Evolutionary conservation across 1,140 invertebrate species (phyloP).

Genomic region (Megalonaias nervosa): DNA sequence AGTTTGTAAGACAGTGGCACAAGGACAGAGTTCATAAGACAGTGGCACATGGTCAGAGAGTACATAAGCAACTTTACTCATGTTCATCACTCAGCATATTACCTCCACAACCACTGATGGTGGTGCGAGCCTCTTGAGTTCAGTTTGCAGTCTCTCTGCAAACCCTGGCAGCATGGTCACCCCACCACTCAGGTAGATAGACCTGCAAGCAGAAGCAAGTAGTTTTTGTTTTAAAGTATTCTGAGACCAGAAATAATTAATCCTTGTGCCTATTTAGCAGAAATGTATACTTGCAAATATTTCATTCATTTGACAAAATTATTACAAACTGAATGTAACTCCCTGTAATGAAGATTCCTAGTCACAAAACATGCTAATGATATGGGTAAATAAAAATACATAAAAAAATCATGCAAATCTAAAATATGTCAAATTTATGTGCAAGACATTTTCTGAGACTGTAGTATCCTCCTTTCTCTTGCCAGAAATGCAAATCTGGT

Average conservation of each 20-base stretch:
- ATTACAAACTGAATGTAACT: neutral
- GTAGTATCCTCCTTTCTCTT: too few species aligned
- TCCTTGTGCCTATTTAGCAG: neutral
- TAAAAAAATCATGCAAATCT: too few species aligned
- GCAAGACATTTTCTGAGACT: too few species aligned
- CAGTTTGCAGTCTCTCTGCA: conserved; percentile 75
- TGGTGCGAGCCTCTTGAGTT: conserved; percentile 76
- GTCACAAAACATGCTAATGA: neutral
- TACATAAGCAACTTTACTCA: neutral
- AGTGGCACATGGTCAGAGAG: too few species aligned
- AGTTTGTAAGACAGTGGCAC: too few species aligned
- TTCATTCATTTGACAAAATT: neutral
- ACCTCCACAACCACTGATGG: conserved; percentile 77
- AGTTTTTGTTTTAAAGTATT: neutral
- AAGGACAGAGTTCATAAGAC: too few species aligned
- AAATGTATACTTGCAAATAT: neutral
- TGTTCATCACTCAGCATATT: conserved; percentile 17
- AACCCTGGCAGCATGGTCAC: conserved; percentile 77
- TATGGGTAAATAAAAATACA: neutral
- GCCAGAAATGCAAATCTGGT: too few species aligned
- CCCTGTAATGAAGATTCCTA: neutral
- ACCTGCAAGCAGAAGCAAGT: conserved; percentile 66
- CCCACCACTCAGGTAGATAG: conserved; percentile 76
- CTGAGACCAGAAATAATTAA: too few species aligned
- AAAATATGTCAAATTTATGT: too few species aligned